Evolutionary conservation across 2,113 vertebrate genomes (phyloP), one percentile per base, ranked within the genome.

Genomic region (Antennarius striatus): DNA sequence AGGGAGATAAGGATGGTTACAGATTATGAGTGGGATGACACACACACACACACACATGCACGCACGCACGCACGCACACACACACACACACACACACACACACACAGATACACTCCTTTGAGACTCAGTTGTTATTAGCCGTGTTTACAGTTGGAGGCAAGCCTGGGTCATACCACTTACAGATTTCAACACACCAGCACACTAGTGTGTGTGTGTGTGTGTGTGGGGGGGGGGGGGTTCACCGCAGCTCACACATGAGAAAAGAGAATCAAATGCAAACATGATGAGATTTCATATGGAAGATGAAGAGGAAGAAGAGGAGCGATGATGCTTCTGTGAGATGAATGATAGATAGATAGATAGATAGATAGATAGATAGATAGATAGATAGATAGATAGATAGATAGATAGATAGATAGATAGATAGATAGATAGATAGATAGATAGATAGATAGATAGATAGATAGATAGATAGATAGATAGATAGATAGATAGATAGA

Each of bases 141-240:
- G 58, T 51, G 62, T 68, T 83, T 80, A 77, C 68, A 82, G 79
- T 79, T 66, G 39, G 49, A 78, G 68, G 70, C 36, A 29, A 50
- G 63, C 69, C 62, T 1, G 54, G 79, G 83, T 89, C 87, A 85
- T 40, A 75, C 36, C 80, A 53, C 58, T 88, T 85, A 79, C 63
- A 73, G 16, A 63, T 30, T 29, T 22, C 40, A 64, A 78, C 71
- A 70, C 16, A 22, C n/a, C n/a, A 47, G 47, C 61, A 56, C 36
- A 39, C 61, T 49, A n/a, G n/a, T n/a, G n/a, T n/a, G n/a, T n/a
- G n/a, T n/a, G n/a, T n/a, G 36, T 43, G 17, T 50, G 13, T 12
- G 14, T 15, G 14, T 4, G 14, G 7, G 32, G 1, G 32, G 32
- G 32, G 32, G 32, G 32, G 32, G 32, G 32, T 4, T 36, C 32